Percentiles rank a stretch among this genome's conserved stretches.
phyloP scores from a whole-genome alignment of 2,888 invertebrate genomes.

The Bruchidius siliquastri region DNA sequence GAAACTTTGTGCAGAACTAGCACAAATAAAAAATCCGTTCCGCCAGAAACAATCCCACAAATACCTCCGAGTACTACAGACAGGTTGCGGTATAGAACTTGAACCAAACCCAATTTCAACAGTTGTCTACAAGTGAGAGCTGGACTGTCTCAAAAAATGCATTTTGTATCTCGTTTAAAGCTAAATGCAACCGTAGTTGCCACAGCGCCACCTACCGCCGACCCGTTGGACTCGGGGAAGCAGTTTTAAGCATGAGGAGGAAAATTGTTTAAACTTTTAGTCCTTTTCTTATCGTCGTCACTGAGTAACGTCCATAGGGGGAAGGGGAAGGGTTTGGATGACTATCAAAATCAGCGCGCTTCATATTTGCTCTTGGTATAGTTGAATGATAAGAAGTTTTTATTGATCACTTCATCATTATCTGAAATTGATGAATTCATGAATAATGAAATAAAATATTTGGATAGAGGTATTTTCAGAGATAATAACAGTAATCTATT shows the following conservation, averaged over 20 bases:
- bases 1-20: too few relatives aligned
- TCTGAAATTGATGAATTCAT: too few relatives aligned
- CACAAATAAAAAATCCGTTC: too few relatives aligned
- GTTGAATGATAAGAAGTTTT: neutral
- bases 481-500: too few relatives aligned
- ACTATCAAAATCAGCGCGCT: neutral
- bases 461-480: too few relatives aligned
- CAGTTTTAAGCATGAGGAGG: slow-evolving; percentile 17
- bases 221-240: slow-evolving; percentile 10
- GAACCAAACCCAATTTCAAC: too few relatives aligned
- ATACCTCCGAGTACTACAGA: too few relatives aligned
- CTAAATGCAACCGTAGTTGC: neutral
- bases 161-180: neutral
- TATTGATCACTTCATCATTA: too few relatives aligned
- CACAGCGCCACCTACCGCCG: slow-evolving; percentile 3
- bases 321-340: neutral
- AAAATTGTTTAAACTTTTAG: slow-evolving; percentile 10
- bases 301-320: neutral
- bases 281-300: neutral
- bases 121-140: too few relatives aligned
- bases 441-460: too few relatives aligned
- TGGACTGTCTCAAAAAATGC: neutral
- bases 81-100: too few relatives aligned
- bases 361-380: neutral
- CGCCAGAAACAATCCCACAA: too few relatives aligned